Base-by-base conservation (phyloP, 2,888 invertebrate genomes). In the Dione vanillae region DNA sequence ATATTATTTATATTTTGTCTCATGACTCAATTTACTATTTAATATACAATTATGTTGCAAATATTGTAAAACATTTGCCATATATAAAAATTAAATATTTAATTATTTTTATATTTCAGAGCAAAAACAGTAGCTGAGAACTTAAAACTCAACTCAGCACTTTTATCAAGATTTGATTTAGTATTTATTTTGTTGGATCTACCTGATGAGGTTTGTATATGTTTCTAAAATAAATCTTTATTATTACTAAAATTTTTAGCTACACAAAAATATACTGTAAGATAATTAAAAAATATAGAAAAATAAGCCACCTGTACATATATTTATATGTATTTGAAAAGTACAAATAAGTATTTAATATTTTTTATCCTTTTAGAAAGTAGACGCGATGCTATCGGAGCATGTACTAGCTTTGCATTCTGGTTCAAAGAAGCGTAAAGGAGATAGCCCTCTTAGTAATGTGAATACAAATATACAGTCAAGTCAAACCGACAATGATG, bases 131-230 rank as follows among this genome's bases (percentile, higher is more conserved):
- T 99, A 1, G 94, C 96, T 0, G 98, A 98, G 91, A 99, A 99
- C 89, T 94, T 99, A 73, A 97, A 96, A 86, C 95, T 99, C 77
- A 96, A 96, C 76, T 95, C 97, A 14, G 96, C 98, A 0, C 92
- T 99, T 67, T 89, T 99, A 16, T 98, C 98, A 2, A 94, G 99
- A 85, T 99, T 99, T 88, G 99, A 99, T 92, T 93, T 99, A 68
- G 96, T 98, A 59, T 99, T 98, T 85, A 96, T 99, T 74, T 93
- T 99, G 37, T 87, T 98, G 71, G 99, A 99, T 90, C 95, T 96
- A 82, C 97, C 98, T 7, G 95, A 98, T 85, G 96, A 96, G 94
- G 96, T 75, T 52, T 43, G 45, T 11, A 14, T 37, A 40, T 49
- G n/a, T 45, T 37, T 56, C 16, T 2, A 9, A 56, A 56, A 11